Evolutionary conservation across 2,113 vertebrate genomes (phyloP), one percentile per base, ranked within the genome.

Genomic region (Pygoscelis adeliae): DNA sequence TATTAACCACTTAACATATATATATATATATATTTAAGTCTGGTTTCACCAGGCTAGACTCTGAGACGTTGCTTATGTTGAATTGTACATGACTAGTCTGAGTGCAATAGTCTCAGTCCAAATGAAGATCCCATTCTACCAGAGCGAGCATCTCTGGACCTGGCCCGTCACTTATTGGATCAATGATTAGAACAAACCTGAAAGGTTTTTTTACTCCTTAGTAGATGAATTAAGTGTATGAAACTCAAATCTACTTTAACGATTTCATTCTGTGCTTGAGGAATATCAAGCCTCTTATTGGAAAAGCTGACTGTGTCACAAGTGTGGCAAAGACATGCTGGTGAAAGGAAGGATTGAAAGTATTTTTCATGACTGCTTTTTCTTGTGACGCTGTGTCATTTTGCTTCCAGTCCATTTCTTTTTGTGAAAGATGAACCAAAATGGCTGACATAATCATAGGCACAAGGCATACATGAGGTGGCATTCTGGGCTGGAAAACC

Each of bases 401-500:
- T 72, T 80, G 9, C 19, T 92, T 59, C 50, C 50, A 56, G 73
- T 50, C 53, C 23, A 11, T 66, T 92, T 91, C 19, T 84, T 91
- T 59, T 29, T 84, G 66, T 83, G 59, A 52, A 87, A 93, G 66
- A 56, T 77, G 66, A 87, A 93, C 77, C 76, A 94, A 93, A 92
- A 94, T 92, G 93, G 93, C 89, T 83, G 87, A 77, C 69, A 92
- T 65, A 93, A 72, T 81, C 70, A 76, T 44, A 69, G 55, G 65
- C 88, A 94, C 30, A 61, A 83, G 56, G 55, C 65, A 56, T 65
- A 71, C 80, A 65, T 86, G 90, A 90, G 87, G 82, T 95, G 94
- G 81, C 80, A 89, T 96, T 97, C 89, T 84, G 84, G 74, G 74
- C 84, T 96, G 74, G 91, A 96, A 95, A 91, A 70, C 79, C 59